Evolutionary conservation across 2,797 vertebrate genomes (phyloP).

Genomic region (Poecilia wingei): DNA sequence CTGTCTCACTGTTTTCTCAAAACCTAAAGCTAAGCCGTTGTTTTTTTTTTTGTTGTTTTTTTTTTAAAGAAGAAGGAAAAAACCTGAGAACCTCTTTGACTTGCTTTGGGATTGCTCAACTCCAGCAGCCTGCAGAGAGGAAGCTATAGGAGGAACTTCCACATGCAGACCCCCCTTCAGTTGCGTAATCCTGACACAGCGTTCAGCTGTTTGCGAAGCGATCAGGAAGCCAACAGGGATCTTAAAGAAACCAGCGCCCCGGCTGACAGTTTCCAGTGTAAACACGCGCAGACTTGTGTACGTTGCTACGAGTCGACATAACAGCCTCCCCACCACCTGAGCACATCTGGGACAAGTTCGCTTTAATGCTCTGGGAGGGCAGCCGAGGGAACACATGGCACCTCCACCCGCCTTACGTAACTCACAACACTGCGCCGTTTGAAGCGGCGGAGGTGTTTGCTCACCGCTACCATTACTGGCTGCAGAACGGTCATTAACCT

Average conservation of each 20-base stretch:
- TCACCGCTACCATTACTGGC: conserved; percentile 62
- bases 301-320: not conserved
- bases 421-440: conserved; percentile 47
- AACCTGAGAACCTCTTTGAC: conserved; percentile 20
- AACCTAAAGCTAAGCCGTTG: not conserved
- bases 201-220: conserved; percentile 19
- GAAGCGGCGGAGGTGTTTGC: conserved; percentile 65
- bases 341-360: not conserved
- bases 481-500: conserved; percentile 69
- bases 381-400: conserved; percentile 61
- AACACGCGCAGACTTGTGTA: not conserved
- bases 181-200: conserved; percentile 55
- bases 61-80: conserved; percentile 7
- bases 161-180: conserved; percentile 33
- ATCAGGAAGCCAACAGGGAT: conserved; percentile 17
- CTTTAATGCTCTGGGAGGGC: conserved; percentile 32
- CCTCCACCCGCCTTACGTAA: conserved; percentile 61
- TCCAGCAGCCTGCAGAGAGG: conserved; percentile 27
- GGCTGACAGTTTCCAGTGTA: conserved; percentile 4
- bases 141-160: conserved; percentile 42
- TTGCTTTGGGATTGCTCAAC: conserved; percentile 52
- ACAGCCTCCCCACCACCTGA: no score
- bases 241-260: conserved; percentile 7
- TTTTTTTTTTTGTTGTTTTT: not conserved
- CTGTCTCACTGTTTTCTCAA: not conserved